These are phyloP conservation scores for Diachasma alloeum DNA, from an alignment of 1,140 invertebrate genomes.

Conservation along the genomic window DNA sequence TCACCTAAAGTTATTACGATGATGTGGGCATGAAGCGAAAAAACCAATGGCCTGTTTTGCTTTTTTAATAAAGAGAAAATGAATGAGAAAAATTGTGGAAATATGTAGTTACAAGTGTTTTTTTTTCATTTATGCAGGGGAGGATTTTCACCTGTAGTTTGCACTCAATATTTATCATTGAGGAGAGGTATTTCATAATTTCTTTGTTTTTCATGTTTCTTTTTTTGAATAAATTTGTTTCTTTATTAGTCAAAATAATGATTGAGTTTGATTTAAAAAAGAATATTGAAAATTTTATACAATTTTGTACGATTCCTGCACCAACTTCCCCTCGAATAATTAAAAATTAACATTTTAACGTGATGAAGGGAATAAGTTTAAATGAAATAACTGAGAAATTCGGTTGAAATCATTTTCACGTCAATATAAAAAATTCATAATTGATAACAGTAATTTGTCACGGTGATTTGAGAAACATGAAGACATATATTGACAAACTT, in stretches of 20 bases:
- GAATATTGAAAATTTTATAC: too few species aligned
- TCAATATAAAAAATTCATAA: too few species aligned
- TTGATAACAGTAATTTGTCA: too few species aligned
- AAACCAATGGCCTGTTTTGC: slow-evolving; percentile 6
- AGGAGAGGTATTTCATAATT: not conserved
- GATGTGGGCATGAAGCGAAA: not conserved
- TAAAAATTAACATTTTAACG: too few species aligned
- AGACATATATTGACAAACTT: not conserved
- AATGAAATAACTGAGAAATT: too few species aligned
- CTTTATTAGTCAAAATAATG: not conserved
- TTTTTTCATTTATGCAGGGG: not conserved
- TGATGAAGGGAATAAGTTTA: too few species aligned
- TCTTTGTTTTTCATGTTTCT: not conserved
- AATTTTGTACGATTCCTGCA: too few species aligned
- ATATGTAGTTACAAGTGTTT: not conserved
- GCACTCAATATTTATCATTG: not conserved
- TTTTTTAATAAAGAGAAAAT: slow-evolving; percentile 9
- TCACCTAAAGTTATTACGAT: not conserved
- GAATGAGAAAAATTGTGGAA: not conserved
- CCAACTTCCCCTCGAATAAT: too few species aligned
- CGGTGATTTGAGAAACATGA: too few species aligned
- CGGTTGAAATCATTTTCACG: too few species aligned
- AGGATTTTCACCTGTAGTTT: not conserved
- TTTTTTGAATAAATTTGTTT: not conserved
- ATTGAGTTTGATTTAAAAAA: too few species aligned